Conservation (phyloP, 2,113 vertebrate genomes). For the Sakesphorus luctuosus region DNA sequence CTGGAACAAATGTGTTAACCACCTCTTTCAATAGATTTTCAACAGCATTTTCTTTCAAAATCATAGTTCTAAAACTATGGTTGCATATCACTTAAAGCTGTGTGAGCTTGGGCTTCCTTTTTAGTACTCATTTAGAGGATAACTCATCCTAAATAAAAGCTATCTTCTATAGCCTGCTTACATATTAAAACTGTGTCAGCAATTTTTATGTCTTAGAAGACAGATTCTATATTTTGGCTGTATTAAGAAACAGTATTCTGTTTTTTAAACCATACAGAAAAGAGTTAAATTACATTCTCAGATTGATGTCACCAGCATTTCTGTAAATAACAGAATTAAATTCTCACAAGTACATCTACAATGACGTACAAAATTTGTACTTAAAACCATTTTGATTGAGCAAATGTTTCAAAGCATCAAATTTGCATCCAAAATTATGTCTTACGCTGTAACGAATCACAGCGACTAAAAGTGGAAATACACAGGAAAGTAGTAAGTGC, state of each 20-base stretch:
- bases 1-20: background rate
- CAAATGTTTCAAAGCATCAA: background rate
- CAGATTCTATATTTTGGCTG: background rate
- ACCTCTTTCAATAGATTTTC: background rate
- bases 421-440: constrained; percentile 14
- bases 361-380: background rate
- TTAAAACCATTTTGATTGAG: constrained; percentile 13
- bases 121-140: background rate
- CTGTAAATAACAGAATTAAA: constrained; percentile 9
- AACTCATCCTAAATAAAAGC: background rate
- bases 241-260: background rate
- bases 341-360: background rate
- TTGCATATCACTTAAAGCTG: background rate
- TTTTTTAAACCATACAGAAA: background rate
- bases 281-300: constrained; percentile 19
- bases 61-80: background rate
- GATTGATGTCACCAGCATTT: constrained; percentile 1
- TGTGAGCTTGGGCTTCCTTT: background rate
- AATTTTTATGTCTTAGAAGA: background rate
- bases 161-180: background rate
- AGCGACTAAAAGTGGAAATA: background rate
- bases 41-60: background rate
- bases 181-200: constrained; percentile 7
- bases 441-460: background rate
- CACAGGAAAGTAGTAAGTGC: background rate